Conservation (phyloP, 2,888 invertebrate species). For the Ochropleura leucogaster region DNA sequence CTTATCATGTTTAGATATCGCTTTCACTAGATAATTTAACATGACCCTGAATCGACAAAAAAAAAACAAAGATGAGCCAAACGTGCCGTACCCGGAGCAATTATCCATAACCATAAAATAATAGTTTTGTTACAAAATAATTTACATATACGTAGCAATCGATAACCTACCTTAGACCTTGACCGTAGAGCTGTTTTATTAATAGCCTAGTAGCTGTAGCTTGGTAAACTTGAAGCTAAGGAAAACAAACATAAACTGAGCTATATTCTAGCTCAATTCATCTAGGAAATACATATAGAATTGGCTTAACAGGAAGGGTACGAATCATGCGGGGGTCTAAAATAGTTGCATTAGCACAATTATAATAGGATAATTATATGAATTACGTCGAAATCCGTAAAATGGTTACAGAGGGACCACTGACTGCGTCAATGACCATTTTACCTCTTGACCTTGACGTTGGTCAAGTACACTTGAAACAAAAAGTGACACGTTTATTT, state of each 20-base stretch:
- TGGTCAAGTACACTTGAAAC: no score
- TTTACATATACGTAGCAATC: constrained; percentile 22
- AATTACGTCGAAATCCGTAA: no score
- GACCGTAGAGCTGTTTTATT: neutral
- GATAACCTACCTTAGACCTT: constrained; percentile 30
- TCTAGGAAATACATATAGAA: neutral
- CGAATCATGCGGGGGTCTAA: no score
- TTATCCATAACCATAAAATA: constrained; percentile 1
- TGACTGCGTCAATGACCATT: no score
- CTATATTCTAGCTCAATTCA: neutral
- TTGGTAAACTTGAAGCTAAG: constrained; percentile 31
- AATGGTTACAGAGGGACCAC: no score
- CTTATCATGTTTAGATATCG: neutral
- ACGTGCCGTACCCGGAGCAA: neutral
- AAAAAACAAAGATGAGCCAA: neutral
- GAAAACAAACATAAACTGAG: neutral
- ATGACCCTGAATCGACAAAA: neutral
- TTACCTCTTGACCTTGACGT: no score
- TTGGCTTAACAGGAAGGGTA: neutral
- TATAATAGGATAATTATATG: no score
- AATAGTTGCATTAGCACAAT: no score
- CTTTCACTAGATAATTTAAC: neutral
- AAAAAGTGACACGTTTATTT: no score
- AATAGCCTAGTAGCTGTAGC: constrained; percentile 36
- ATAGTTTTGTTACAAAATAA: constrained; percentile 30